These are phyloP conservation scores for Cochlearius cochlearius DNA, from an alignment of 2,113 vertebrate genomes.

Conservation along the genomic window DNA sequence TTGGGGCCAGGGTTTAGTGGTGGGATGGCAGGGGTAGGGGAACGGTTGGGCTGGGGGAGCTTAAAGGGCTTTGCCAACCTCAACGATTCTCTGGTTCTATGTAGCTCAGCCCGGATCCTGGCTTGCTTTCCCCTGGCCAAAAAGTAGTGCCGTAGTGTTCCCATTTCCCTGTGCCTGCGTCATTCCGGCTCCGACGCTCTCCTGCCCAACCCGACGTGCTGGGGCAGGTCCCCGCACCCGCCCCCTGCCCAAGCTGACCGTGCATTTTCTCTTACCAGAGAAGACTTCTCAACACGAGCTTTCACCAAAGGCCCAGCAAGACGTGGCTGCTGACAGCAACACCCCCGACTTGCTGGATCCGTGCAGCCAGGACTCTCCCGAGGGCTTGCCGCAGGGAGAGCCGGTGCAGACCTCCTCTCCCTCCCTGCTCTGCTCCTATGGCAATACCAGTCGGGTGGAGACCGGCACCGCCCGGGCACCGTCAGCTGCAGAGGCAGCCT, in stretches of 20 bases:
- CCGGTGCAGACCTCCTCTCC: not conserved
- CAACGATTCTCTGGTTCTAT: too few species aligned
- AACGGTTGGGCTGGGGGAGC: too few species aligned
- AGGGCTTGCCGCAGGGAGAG: not conserved
- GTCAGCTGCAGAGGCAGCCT: not conserved
- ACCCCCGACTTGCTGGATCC: not conserved
- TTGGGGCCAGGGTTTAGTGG: too few species aligned
- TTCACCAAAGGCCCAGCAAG: not conserved
- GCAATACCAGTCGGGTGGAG: not conserved
- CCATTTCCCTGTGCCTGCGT: not conserved
- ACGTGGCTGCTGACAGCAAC: slow-evolving; percentile 32
- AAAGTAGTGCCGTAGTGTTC: not conserved
- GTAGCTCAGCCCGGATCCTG: not conserved
- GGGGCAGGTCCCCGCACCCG: not conserved
- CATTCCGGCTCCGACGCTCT: not conserved
- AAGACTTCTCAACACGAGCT: not conserved
- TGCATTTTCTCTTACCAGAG: not conserved
- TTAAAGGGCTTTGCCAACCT: too few species aligned
- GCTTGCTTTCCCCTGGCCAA: not conserved
- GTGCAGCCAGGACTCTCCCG: not conserved
- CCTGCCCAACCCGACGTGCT: rapidly evolving
- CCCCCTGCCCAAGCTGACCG: not conserved
- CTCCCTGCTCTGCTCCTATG: not conserved
- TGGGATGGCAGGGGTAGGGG: too few species aligned
- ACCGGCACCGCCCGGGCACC: rapidly evolving